Conservation (phyloP, 1,140 invertebrate genomes). For the Dinoponera quadriceps region DNA sequence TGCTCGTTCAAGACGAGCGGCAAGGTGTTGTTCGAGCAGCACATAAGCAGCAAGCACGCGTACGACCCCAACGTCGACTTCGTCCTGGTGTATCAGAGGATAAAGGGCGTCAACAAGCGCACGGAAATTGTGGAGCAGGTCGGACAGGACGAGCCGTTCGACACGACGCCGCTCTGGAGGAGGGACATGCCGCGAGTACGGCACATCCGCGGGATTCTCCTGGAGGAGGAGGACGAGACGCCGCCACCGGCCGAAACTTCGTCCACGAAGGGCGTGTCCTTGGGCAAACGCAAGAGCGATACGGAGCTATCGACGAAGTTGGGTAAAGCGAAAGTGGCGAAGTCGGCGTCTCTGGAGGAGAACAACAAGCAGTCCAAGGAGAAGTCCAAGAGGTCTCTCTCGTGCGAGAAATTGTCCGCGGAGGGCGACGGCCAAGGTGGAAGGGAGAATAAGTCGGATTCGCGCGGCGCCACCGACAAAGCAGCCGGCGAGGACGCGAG, state of each 20-base stretch:
- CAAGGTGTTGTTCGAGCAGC: constrained; percentile 86
- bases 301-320: constrained; percentile 67
- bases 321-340: constrained; percentile 72
- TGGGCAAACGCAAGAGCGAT: constrained; percentile 76
- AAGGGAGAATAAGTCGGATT: constrained; percentile 22
- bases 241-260: constrained; percentile 31
- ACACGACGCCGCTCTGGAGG: constrained; percentile 88
- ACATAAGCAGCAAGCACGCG: constrained; percentile 86
- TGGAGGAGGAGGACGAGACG: constrained; percentile 72
- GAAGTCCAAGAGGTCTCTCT: constrained; percentile 65
- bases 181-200: constrained; percentile 86
- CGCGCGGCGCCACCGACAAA: not conserved
- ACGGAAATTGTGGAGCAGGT: constrained; percentile 66
- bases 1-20: constrained; percentile 87
- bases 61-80: constrained; percentile 78
- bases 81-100: constrained; percentile 77
- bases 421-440: constrained; percentile 26
- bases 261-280: not conserved
- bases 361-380: constrained; percentile 68
- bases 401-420: constrained; percentile 53
- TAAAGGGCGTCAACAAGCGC: constrained; percentile 79
- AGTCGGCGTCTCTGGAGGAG: constrained; percentile 69
- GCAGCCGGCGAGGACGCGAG: constrained; percentile 43
- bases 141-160: constrained; percentile 81
- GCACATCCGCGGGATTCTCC: constrained; percentile 85